Evolutionary conservation across 23 tunicate species (phyloP).

Genomic region (Oikopleura dioica): DNA sequence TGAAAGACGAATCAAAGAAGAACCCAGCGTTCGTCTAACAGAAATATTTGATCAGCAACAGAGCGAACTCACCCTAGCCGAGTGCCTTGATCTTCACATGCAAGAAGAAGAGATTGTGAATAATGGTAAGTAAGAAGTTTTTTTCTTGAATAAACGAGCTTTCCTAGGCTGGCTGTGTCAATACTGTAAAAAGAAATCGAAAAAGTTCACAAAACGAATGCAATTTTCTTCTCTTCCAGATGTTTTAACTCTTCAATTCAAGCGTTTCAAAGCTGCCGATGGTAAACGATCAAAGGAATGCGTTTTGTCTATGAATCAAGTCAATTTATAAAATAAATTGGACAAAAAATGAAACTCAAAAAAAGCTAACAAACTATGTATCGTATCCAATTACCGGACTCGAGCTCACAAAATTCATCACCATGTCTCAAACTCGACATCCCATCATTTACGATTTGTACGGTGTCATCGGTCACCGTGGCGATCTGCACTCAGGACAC

Average conservation of each 20-base stretch:
- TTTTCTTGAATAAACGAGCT: too few relatives aligned
- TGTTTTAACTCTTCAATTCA: neutral
- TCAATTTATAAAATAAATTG: too few relatives aligned
- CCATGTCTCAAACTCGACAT: neutral
- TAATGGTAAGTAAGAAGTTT: too few relatives aligned
- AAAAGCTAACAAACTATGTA: neutral
- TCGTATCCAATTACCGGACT: neutral
- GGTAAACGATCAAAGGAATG: conserved; percentile 13
- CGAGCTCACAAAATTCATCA: neutral
- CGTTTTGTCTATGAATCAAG: too few relatives aligned
- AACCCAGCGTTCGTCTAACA: neutral
- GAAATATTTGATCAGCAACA: conserved; percentile 4
- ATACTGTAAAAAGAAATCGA: neutral
- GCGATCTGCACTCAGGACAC: neutral
- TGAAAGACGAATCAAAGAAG: neutral
- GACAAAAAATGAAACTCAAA: too few relatives aligned
- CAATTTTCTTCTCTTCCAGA: neutral
- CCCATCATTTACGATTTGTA: neutral
- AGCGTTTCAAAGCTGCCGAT: conserved; percentile 5
- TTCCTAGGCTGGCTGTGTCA: neutral
- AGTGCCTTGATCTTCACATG: neutral
- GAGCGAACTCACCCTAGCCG: neutral
- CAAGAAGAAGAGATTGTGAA: neutral
- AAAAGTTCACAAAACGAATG: neutral
- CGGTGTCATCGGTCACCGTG: neutral